phyloP scores from a whole-genome alignment of 53 echinoderm and acorn worm genomes.

The Hippasteria phrygiana region DNA sequence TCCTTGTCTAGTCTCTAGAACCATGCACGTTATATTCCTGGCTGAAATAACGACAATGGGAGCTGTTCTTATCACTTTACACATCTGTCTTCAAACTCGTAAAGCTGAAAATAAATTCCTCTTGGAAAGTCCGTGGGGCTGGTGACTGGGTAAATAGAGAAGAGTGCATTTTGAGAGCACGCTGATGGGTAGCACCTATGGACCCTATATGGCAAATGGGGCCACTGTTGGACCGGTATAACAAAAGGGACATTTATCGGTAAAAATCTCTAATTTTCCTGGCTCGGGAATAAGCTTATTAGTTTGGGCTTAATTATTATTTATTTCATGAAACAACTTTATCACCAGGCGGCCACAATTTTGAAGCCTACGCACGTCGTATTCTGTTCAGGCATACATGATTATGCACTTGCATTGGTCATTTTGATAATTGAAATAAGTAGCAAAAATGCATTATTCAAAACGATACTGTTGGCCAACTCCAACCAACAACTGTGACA shows the following conservation, averaged over 20 bases:
- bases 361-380: too few species aligned
- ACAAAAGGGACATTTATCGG: too few species aligned
- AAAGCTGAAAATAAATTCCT: conserved; percentile 50
- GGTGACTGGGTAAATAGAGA: conserved; percentile 17
- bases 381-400: neutral
- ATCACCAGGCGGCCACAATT: too few species aligned
- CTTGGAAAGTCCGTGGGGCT: neutral
- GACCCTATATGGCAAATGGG: too few species aligned
- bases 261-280: too few species aligned
- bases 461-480: neutral
- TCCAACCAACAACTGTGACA: neutral
- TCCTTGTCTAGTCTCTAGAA: neutral
- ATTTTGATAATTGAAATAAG: neutral
- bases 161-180: neutral
- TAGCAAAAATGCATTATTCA: neutral
- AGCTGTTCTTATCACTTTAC: conserved; percentile 22
- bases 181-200: neutral
- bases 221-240: too few species aligned
- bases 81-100: conserved; percentile 4
- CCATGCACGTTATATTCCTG: neutral
- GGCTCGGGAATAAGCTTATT: too few species aligned
- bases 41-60: neutral
- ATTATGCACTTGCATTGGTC: neutral
- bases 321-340: too few species aligned
- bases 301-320: too few species aligned